phyloP scores from a whole-genome alignment of 2,113 vertebrate species.

The Nettapus auritus region DNA sequence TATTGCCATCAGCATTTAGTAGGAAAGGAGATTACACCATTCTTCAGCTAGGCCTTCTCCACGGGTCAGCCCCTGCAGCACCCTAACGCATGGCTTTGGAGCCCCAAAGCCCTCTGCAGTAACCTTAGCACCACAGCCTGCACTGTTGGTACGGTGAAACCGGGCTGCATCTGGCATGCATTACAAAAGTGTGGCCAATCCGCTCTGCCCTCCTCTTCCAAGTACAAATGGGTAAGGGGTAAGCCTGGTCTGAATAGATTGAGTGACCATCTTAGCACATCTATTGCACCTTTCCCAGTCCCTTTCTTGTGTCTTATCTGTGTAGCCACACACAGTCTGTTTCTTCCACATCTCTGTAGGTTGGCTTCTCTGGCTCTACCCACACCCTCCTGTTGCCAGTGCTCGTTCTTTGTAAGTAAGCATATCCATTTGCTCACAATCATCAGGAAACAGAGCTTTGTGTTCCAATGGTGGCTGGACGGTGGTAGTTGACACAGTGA shows the following conservation, averaged over 20 bases:
- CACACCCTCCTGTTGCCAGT: background rate
- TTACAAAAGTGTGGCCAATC: background rate
- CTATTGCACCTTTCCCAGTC: background rate
- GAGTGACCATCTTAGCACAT: background rate
- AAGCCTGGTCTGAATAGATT: background rate
- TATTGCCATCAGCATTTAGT: background rate
- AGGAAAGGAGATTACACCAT: background rate
- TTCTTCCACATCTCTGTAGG: background rate
- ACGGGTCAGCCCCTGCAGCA: background rate
- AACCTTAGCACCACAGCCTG: background rate
- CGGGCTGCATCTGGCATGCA: fast-evolving
- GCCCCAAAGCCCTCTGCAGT: background rate
- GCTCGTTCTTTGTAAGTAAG: background rate
- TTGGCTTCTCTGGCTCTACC: background rate
- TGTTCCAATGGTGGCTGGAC: background rate
- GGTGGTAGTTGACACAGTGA: background rate
- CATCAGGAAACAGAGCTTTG: background rate
- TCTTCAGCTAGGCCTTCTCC: background rate
- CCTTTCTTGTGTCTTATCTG: fast-evolving
- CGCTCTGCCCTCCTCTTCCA: background rate
- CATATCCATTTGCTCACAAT: background rate
- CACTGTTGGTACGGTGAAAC: background rate
- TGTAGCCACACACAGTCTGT: background rate
- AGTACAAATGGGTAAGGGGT: background rate
- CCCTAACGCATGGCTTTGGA: fast-evolving